Percentiles rank a stretch among this genome's conserved stretches.
Conservation (phyloP, 2,888 invertebrate species). For the Pristionchus mayeri region DNA sequence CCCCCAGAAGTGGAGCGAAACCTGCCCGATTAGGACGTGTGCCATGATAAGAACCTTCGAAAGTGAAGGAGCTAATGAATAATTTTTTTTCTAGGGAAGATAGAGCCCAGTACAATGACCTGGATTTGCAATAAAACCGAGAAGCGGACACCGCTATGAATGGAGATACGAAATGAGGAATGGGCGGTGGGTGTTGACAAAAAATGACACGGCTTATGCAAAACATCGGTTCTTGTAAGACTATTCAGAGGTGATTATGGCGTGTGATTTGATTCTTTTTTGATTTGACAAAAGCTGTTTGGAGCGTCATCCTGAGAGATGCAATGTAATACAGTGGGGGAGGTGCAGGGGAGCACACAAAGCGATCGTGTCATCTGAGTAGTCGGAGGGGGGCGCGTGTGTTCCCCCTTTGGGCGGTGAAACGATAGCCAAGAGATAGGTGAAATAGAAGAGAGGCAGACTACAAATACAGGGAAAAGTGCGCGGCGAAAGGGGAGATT, state of each 20-base stretch:
- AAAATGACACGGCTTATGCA: background rate
- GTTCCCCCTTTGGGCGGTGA: slow-evolving; percentile 26
- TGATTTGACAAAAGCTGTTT: no score
- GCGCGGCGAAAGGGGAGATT: slow-evolving; percentile 8
- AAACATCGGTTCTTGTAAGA: background rate
- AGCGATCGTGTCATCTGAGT: slow-evolving; percentile 32
- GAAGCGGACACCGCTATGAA: background rate
- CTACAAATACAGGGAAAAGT: background rate
- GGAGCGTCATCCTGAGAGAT: background rate
- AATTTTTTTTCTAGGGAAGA: no score
- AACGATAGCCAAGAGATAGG: slow-evolving; percentile 20
- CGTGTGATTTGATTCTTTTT: background rate
- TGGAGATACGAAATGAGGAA: background rate
- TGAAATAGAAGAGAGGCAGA: background rate
- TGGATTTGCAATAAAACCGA: no score
- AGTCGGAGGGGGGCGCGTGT: background rate
- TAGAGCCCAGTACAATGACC: no score
- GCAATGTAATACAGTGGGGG: background rate
- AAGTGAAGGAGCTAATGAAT: no score
- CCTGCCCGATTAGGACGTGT: slow-evolving; percentile 29
- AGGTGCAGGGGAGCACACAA: background rate
- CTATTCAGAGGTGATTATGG: slow-evolving; percentile 7
- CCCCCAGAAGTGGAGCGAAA: slow-evolving; percentile 21
- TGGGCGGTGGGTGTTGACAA: background rate
- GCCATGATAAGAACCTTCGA: no score